Percentiles rank a stretch among this genome's conserved stretches.
These are phyloP conservation scores for Anarrhichthys ocellatus DNA, from an alignment of 2,113 vertebrate species.

Conservation along the genomic window DNA sequence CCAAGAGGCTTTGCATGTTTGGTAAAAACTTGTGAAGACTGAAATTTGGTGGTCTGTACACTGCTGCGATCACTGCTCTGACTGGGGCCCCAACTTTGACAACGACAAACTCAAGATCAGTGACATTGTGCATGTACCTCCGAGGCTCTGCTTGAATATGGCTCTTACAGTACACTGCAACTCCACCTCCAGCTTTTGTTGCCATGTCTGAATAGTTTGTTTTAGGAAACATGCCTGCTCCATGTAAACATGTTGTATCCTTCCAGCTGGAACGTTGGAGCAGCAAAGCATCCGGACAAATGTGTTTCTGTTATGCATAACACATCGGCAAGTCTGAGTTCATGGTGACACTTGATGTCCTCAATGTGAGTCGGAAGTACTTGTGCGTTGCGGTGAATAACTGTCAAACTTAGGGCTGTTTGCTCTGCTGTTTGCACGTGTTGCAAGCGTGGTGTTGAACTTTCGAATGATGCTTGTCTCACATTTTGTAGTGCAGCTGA, in stretches of 20 bases:
- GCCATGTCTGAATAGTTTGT: neutral
- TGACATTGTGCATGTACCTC: neutral
- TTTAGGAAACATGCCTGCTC: neutral
- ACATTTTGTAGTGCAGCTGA: neutral
- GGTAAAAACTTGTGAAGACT: neutral
- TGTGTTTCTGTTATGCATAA: neutral
- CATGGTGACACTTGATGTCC: neutral
- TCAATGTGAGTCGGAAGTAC: neutral
- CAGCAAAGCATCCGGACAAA: no score
- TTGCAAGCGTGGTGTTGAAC: neutral
- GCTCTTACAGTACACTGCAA: neutral
- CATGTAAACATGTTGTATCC: neutral
- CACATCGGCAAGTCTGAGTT: neutral
- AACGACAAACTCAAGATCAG: neutral
- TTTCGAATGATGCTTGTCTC: neutral
- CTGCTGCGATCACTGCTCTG: neutral
- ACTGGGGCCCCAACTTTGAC: neutral
- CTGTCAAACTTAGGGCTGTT: neutral
- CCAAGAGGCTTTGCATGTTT: constrained; percentile 3
- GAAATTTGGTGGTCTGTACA: neutral
- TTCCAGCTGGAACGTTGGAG: neutral
- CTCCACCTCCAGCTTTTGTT: neutral
- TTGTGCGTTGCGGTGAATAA: neutral
- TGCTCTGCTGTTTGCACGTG: neutral
- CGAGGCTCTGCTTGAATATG: neutral